Evolutionary conservation across 2,113 vertebrate genomes (phyloP), one percentile per base, ranked within the genome.

Genomic region (Alaudala cheleensis): DNA sequence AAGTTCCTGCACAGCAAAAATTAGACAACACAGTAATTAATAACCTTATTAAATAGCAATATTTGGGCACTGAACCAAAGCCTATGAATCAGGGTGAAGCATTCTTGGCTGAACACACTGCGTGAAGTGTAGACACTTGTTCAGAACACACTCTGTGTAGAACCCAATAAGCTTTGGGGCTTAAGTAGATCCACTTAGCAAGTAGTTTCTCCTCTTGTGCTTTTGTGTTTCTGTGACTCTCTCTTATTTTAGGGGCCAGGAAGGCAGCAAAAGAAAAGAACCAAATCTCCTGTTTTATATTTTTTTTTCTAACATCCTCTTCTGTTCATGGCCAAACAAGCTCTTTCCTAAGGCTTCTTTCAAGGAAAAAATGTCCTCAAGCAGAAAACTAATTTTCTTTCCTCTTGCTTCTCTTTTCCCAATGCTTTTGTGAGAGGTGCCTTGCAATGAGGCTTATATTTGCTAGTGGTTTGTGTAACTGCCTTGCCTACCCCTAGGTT

Each of bases 31-130:
- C 86, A 72, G 31, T 97, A 97, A 97, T 98, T 97, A 98, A 97
- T 98, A 97, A 98, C 97, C 93, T 97, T 97, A 97, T 97, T 96
- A 97, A 97, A 97, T 82, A 96, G 93, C 93, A 93, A 87, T 98
- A 97, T 97, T 97, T 97, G 97, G 97, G 93, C 96, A 97, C 95
- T 96, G 97, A 97, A 97, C 96, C 97, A 97, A 96, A 96, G 94
- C 9, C 2, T 86, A 84, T 88, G 58, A 90, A 92, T 97, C 91
- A 24, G 83, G 95, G 96, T 79, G 86, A 78, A 31, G 74, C 82
- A 58, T 96, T 95, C 94, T 89, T 97, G 97, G 95, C 95, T 97
- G 95, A 96, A 96, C 96, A 94, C 28, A 2, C 94, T 44, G 58
- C 0, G 0, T 94, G 92, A 91, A 95, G 92, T 62, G 74, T 73